phyloP scores from a whole-genome alignment of 2,888 invertebrate species.

The Drosophila setosimentum region DNA sequence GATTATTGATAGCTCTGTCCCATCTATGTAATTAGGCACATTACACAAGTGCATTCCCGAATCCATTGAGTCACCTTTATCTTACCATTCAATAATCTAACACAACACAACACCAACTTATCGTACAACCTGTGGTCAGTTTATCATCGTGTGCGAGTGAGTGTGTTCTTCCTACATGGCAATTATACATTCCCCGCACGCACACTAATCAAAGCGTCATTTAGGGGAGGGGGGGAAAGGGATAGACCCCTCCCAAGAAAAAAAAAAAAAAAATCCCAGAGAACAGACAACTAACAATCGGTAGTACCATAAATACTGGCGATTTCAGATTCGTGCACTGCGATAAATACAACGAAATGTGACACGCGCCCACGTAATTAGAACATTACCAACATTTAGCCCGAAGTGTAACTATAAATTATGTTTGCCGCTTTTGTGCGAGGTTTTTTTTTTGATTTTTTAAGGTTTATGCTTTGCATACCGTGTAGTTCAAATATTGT shows the following conservation, averaged over 20 bases:
- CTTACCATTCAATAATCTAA: constrained; percentile 36
- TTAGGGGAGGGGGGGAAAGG: neutral
- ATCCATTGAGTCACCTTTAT: constrained; percentile 30
- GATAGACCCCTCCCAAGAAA: constrained; percentile 5
- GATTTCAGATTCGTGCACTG: constrained; percentile 50
- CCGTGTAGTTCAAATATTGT: neutral
- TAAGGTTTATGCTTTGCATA: constrained; percentile 38
- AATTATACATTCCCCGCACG: constrained; percentile 64
- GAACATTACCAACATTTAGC: constrained; percentile 75
- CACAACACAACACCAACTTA: constrained; percentile 46
- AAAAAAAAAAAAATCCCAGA: neutral
- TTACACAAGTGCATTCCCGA: neutral
- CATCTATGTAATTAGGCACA: constrained; percentile 13
- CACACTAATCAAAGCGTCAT: constrained; percentile 68
- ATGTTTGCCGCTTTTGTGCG: constrained; percentile 35
- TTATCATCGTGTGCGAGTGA: neutral
- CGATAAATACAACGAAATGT: constrained; percentile 61
- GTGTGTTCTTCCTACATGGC: constrained; percentile 10
- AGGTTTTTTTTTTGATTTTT: constrained; percentile 21
- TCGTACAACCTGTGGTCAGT: constrained; percentile 22
- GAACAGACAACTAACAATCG: constrained; percentile 45
- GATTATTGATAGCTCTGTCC: constrained; percentile 2
- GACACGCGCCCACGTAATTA: constrained; percentile 82
- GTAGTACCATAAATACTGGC: constrained; percentile 63
- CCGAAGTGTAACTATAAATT: constrained; percentile 54